phyloP scores from a whole-genome alignment of 2,797 vertebrate genomes.

The Sardinella longiceps region DNA sequence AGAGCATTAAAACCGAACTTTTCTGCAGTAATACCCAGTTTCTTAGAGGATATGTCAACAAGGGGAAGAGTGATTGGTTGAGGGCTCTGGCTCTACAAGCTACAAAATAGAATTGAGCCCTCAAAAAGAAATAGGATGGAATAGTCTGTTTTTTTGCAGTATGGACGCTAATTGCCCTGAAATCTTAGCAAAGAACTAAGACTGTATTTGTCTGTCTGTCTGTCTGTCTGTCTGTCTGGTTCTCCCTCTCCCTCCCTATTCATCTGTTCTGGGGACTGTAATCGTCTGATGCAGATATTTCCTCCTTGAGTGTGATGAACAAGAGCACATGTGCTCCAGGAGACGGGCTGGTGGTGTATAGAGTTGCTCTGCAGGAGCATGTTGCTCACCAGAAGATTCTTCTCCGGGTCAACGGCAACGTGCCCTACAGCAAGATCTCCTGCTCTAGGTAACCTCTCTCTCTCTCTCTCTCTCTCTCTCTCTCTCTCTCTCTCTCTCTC shows the following conservation, averaged over 20 bases:
- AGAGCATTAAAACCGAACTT: too few species aligned
- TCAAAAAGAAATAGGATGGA: too few species aligned
- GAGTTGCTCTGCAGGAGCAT: slow-evolving; percentile 61
- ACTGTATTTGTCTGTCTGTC: slow-evolving; percentile 3
- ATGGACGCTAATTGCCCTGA: not conserved
- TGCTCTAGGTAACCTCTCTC: slow-evolving; percentile 69
- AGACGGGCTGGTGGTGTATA: slow-evolving; percentile 33
- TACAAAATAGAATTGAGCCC: too few species aligned
- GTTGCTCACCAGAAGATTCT: slow-evolving; percentile 65
- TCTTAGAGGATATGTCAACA: too few species aligned
- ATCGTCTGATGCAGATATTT: slow-evolving; percentile 66
- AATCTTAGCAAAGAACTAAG: not conserved
- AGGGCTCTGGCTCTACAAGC: too few species aligned
- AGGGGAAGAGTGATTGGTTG: too few species aligned
- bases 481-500: not conserved
- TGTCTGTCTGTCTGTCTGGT: not conserved
- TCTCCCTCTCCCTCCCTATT: not conserved
- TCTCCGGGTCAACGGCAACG: slow-evolving; percentile 66
- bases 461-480: not conserved
- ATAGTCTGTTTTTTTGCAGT: too few species aligned
- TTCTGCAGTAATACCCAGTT: too few species aligned
- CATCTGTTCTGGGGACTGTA: not conserved
- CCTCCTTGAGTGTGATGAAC: slow-evolving; percentile 68
- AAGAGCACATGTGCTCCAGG: slow-evolving; percentile 56
- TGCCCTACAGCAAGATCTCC: slow-evolving; percentile 60